These are phyloP conservation scores for Ernsta delagoae DNA, from an alignment of 2,888 invertebrate genomes.

Conservation along the genomic window DNA sequence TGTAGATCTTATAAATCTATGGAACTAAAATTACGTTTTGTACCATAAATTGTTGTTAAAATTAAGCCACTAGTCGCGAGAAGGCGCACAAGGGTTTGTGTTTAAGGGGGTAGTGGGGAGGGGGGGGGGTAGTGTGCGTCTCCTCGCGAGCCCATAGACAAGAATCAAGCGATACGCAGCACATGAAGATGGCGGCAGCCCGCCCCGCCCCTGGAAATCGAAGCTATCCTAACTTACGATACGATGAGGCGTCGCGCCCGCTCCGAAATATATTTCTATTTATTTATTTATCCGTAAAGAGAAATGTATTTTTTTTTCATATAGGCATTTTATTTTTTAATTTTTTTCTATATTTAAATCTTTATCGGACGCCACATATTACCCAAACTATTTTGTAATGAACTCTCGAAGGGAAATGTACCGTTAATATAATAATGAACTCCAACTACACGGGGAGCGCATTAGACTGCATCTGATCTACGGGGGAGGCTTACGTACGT, in stretches of 20 bases:
- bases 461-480: constrained; percentile 52
- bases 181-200: constrained; percentile 19
- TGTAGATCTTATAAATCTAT: constrained; percentile 78
- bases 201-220: constrained; percentile 29
- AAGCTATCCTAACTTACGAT: constrained; percentile 61
- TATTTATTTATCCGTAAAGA: constrained; percentile 65
- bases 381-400: constrained; percentile 63
- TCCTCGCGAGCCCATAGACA: constrained; percentile 50
- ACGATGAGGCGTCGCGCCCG: constrained; percentile 62
- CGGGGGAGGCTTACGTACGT: constrained; percentile 15
- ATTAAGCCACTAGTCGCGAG: constrained; percentile 68
- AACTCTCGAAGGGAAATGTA: constrained; percentile 69
- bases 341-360: constrained; percentile 66
- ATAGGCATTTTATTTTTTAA: constrained; percentile 64
- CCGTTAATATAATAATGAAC: constrained; percentile 68
- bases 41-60: constrained; percentile 78
- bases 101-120: not conserved
- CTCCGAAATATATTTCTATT: constrained; percentile 61
- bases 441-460: constrained; percentile 52
- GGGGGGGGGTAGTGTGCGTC: constrained; percentile 31
- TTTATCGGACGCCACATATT: constrained; percentile 79
- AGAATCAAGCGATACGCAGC: constrained; percentile 54
- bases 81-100: constrained; percentile 42
- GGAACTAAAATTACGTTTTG: constrained; percentile 81
- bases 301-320: constrained; percentile 65